Base-by-base conservation (phyloP, 1,140 invertebrate genomes). In the Tetramorium simillimum region DNA sequence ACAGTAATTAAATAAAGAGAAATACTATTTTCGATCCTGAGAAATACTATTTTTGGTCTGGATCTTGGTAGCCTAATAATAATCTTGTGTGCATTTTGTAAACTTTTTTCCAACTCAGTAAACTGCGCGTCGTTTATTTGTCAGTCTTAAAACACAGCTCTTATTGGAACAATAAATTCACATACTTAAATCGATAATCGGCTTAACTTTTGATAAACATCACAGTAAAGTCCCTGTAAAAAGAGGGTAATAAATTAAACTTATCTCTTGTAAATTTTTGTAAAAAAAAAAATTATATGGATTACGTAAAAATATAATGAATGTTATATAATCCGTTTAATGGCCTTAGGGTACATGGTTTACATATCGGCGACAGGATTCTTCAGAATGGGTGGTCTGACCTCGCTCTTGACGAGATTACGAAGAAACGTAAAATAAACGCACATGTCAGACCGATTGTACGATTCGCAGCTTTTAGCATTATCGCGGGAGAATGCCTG, bases 391-490 rank as follows among this genome's bases (percentile, higher is more conserved):
- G 62, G 60, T 58, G 49, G 14, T 40, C 73, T 43, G 81, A 86
- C 51, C 43, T 86, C 75, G 58, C 58, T 76, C 85, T 86, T 80
- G 72, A 86, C 62, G 7, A 72, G 60, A 72, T 65, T 65, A 56
- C 43, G 51, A 72, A 72, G 72, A 80, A 69, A 70, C 28, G 18
- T 24, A 51, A 86, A 82, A 84, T 67, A 86, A 86, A 78, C 60
- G 40, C 49, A 18, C 53, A 40, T 51, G 77, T 82, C 67, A 46
- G n/a, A 7, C 43, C 46, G 70, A 78, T 78, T 65, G 72, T 77
- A 78, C 72, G 76, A 84, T 82, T 84, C 56, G 46, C 82, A 78
- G 82, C 82, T 85, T 85, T 78, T 78, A 85, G 75, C 73, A 56
- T 69, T 75, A 72, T 72, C 73, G 77, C 85, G 65, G 84, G 75